Evolutionary conservation across 2,797 vertebrate species (phyloP).

Genomic region (Rhinophrynus dorsalis): DNA sequence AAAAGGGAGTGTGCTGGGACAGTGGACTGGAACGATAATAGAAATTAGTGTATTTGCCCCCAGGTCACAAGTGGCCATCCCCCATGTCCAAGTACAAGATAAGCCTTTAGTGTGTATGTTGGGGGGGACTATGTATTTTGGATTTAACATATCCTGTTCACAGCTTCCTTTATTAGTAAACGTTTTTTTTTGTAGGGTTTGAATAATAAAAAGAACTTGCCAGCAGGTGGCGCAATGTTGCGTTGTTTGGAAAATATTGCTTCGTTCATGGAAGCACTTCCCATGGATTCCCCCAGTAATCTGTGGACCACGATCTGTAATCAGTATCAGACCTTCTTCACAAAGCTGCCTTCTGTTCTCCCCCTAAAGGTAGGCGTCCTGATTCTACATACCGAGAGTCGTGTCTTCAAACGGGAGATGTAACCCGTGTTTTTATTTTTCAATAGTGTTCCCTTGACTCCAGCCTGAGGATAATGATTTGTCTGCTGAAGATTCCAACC

Average conservation of each 20-base stretch:
- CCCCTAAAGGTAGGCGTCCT: constrained; percentile 86
- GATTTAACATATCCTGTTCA: no score
- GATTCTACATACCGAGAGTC: not conserved
- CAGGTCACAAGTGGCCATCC: no score
- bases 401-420: not conserved
- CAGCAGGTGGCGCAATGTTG: constrained; percentile 94
- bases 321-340: constrained; percentile 97
- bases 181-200: constrained; percentile 78
- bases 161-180: no score
- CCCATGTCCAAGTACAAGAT: no score
- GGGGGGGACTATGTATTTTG: no score
- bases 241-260: constrained; percentile 97
- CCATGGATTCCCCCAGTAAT: constrained; percentile 98
- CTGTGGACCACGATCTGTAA: constrained; percentile 98
- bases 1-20: no score
- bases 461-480: constrained; percentile 95
- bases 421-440: constrained; percentile 26
- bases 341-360: constrained; percentile 92
- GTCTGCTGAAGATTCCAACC: constrained; percentile 94
- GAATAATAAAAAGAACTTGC: constrained; percentile 97
- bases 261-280: constrained; percentile 97
- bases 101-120: no score
- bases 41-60: no score
- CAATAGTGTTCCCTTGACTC: constrained; percentile 94
- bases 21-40: no score